A percentile compares a stretch with the other conserved stretches of the same genome.
Conservation (phyloP, 2,888 invertebrate species). For the Mesochorus sp. region DNA sequence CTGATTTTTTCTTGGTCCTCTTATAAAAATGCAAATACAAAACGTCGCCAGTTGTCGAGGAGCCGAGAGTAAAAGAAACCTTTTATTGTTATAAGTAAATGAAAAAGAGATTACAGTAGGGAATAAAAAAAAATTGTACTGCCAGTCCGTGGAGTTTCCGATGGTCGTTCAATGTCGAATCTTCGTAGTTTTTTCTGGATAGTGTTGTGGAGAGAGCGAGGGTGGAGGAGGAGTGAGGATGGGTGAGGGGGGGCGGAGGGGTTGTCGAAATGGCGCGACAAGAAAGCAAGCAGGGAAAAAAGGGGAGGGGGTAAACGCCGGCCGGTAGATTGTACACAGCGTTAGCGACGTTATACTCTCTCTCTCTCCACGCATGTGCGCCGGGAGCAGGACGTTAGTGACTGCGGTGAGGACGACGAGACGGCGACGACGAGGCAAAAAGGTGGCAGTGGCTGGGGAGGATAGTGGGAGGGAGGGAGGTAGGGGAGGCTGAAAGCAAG, state of each 20-base stretch:
- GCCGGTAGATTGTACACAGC: conserved; percentile 26
- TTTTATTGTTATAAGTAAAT: conserved; percentile 62
- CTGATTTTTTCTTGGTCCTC: too few species aligned
- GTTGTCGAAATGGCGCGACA: conserved; percentile 29
- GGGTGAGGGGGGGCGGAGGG: not conserved
- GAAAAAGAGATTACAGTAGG: conserved; percentile 78
- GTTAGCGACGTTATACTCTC: not conserved
- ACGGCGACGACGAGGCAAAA: conserved; percentile 29
- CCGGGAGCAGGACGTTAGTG: not conserved
- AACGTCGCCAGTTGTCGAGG: conserved; percentile 32
- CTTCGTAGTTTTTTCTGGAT: too few species aligned
- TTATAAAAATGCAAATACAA: not conserved
- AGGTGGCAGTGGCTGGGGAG: conserved; percentile 1
- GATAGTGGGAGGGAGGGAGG: conserved; percentile 21
- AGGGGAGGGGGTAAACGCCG: conserved; percentile 25
- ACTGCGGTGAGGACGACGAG: conserved; percentile 5
- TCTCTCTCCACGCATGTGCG: conserved; percentile 16
- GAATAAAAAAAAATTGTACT: too few species aligned
- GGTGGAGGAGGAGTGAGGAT: not conserved
- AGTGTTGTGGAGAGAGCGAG: too few species aligned
- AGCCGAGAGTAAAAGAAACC: not conserved
- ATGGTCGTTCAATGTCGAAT: too few species aligned
- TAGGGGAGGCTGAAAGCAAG: conserved; percentile 14
- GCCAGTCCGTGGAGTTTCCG: too few species aligned
- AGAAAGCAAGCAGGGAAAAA: conserved; percentile 1